A percentile compares a stretch with the other conserved stretches of the same genome.
Conservation (phyloP, 1,140 invertebrate species). For the Helicoverpa zea region DNA sequence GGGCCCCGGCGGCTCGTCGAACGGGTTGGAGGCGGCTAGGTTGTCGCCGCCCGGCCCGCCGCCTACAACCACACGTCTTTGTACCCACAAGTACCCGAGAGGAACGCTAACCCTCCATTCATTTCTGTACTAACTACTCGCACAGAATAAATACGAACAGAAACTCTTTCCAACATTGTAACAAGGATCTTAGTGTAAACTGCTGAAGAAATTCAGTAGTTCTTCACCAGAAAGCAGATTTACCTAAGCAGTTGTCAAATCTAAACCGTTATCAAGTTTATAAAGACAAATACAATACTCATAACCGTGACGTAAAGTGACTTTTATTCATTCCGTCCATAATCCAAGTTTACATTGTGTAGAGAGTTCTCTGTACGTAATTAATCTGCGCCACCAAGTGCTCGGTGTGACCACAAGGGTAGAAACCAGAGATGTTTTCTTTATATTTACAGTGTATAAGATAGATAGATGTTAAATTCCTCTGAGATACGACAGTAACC, state of each 20-base stretch:
- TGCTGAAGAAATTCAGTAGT: too few relatives aligned
- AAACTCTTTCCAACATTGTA: constrained; percentile 1
- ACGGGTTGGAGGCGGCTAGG: constrained; percentile 93
- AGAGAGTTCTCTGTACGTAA: background rate
- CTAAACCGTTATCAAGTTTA: too few relatives aligned
- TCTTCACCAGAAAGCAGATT: too few relatives aligned
- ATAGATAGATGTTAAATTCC: constrained; percentile 29
- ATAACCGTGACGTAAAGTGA: too few relatives aligned
- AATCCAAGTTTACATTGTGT: background rate
- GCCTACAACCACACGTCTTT: constrained; percentile 82
- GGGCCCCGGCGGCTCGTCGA: constrained; percentile 91
- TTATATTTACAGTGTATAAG: constrained; percentile 31
- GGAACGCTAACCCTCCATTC: constrained; percentile 28
- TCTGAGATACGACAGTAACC: constrained; percentile 45
- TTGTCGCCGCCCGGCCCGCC: constrained; percentile 88
- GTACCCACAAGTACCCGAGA: constrained; percentile 60
- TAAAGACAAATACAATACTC: too few relatives aligned
- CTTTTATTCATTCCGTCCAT: background rate
- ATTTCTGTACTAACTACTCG: constrained; percentile 7
- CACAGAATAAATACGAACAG: constrained; percentile 1
- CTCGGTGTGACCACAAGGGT: constrained; percentile 4
- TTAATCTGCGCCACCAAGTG: constrained; percentile 19
- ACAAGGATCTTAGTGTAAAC: too few relatives aligned
- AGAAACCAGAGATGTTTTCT: background rate
- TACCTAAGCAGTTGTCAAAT: too few relatives aligned